phyloP scores from a whole-genome alignment of 2,888 invertebrate genomes.

The Andrena camellia region DNA sequence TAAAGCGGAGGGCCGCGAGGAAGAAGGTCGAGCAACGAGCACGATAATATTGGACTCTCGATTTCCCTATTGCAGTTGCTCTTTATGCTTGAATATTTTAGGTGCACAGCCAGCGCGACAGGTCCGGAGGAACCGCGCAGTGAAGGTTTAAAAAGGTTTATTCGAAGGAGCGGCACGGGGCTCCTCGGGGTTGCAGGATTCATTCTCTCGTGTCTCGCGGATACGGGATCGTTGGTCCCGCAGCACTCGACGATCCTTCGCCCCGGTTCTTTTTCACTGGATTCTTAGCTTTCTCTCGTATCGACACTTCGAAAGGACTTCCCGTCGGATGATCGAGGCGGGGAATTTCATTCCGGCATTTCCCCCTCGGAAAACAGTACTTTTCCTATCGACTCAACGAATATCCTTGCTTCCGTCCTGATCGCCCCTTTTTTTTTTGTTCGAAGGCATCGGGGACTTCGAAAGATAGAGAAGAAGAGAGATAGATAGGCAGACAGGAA shows the following conservation, averaged over 20 bases:
- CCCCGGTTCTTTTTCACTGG: slow-evolving; percentile 20
- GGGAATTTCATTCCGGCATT: slow-evolving; percentile 23
- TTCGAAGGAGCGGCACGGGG: slow-evolving; percentile 32
- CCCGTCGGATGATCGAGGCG: slow-evolving; percentile 29
- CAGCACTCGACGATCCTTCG: slow-evolving; percentile 38
- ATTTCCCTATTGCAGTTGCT: not conserved
- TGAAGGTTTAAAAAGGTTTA: slow-evolving; percentile 2
- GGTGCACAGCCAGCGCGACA: slow-evolving; percentile 33
- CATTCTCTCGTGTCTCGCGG: slow-evolving; percentile 54
- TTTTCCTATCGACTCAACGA: slow-evolving; percentile 50
- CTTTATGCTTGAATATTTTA: not conserved
- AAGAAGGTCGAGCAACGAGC: not conserved
- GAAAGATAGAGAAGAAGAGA: slow-evolving; percentile 33
- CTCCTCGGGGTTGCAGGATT: slow-evolving; percentile 42
- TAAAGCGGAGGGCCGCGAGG: not conserved
- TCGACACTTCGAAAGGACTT: slow-evolving; percentile 36
- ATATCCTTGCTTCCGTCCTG: slow-evolving; percentile 33
- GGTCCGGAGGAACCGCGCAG: not conserved
- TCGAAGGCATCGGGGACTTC: slow-evolving; percentile 21
- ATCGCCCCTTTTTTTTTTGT: slow-evolving; percentile 5
- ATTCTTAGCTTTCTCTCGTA: slow-evolving; percentile 37
- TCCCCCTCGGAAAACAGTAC: slow-evolving; percentile 36
- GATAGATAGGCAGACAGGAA: slow-evolving; percentile 28
- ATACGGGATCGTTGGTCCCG: slow-evolving; percentile 31
- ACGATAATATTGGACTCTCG: not conserved